These are phyloP conservation scores for Sparus aurata DNA, from an alignment of 2,797 vertebrate genomes.

Conservation along the genomic window DNA sequence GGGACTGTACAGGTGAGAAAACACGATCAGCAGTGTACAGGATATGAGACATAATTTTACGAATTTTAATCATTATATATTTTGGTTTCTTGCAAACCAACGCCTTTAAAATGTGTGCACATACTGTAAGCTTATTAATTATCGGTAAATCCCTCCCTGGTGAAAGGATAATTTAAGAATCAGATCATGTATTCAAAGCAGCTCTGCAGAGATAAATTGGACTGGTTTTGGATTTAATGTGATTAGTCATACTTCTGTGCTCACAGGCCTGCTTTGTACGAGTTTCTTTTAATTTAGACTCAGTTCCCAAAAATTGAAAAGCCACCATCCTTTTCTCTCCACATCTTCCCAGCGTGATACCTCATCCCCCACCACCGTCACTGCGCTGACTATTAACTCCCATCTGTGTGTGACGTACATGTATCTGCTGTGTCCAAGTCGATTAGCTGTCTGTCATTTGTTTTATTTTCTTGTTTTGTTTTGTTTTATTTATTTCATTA, in stretches of 20 bases:
- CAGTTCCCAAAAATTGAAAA: slow-evolving; percentile 57
- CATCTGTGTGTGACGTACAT: slow-evolving; percentile 67
- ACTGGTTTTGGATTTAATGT: slow-evolving; percentile 45
- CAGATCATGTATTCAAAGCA: slow-evolving; percentile 49
- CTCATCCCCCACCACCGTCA: slow-evolving; percentile 60
- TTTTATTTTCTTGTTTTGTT: slow-evolving; percentile 46
- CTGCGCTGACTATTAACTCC: slow-evolving; percentile 74
- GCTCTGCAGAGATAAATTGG: slow-evolving; percentile 43
- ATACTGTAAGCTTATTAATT: slow-evolving; percentile 23
- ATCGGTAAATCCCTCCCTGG: slow-evolving; percentile 26
- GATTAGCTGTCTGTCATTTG: slow-evolving; percentile 62
- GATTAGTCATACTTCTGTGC: slow-evolving; percentile 66
- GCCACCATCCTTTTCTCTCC: slow-evolving; percentile 66
- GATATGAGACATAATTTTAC: background rate
- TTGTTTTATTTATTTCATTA: slow-evolving; percentile 41
- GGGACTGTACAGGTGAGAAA: no score
- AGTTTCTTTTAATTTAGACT: slow-evolving; percentile 58
- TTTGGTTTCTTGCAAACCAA: background rate
- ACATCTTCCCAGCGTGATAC: slow-evolving; percentile 55
- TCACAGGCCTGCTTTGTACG: slow-evolving; percentile 37
- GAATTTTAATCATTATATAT: background rate
- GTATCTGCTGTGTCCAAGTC: slow-evolving; percentile 64
- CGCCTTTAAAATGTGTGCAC: background rate
- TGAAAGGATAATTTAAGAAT: slow-evolving; percentile 41
- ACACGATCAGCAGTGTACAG: background rate